Evolutionary conservation across 2,797 vertebrate species (phyloP).

Genomic region (Psittacula echo): DNA sequence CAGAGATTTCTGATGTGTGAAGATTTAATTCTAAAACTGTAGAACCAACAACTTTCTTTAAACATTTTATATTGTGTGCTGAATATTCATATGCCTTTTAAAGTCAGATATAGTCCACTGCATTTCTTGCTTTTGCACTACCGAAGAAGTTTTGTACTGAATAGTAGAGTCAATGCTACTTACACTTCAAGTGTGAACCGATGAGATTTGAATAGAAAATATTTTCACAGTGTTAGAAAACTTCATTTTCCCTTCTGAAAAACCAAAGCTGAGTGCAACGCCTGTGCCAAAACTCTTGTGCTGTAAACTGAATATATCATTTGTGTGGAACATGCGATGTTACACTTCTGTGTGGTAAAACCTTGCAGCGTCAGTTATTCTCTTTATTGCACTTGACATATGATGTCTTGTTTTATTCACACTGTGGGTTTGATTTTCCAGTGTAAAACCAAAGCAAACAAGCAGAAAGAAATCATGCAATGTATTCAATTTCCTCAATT

Average conservation of each 20-base stretch:
- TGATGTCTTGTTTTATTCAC: conserved; percentile 63
- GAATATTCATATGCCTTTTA: conserved; percentile 65
- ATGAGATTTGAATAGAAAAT: conserved; percentile 70
- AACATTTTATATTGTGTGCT: conserved; percentile 73
- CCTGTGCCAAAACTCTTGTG: conserved; percentile 71
- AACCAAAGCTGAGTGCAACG: conserved; percentile 62
- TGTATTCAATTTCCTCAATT: conserved; percentile 75
- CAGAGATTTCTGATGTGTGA: conserved; percentile 70
- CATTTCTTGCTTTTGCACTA: conserved; percentile 77
- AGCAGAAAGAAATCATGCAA: conserved; percentile 54
- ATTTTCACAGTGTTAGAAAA: conserved; percentile 68
- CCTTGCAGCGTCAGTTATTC: conserved; percentile 62
- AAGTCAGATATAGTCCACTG: conserved; percentile 67
- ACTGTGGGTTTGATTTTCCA: conserved; percentile 75
- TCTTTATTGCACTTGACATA: conserved; percentile 68
- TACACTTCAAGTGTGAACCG: conserved; percentile 71
- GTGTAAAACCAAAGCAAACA: conserved; percentile 66
- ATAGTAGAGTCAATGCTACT: conserved; percentile 71
- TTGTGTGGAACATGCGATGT: conserved; percentile 75
- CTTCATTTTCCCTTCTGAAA: conserved; percentile 55
- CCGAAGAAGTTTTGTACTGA: conserved; percentile 75
- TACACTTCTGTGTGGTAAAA: conserved; percentile 75
- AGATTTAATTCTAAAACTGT: conserved; percentile 65
- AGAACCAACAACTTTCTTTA: conserved; percentile 58
- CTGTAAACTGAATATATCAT: conserved; percentile 72